Conservation (phyloP, 92 coral and sea anemone species). For the Scolanthus callimorphus region DNA sequence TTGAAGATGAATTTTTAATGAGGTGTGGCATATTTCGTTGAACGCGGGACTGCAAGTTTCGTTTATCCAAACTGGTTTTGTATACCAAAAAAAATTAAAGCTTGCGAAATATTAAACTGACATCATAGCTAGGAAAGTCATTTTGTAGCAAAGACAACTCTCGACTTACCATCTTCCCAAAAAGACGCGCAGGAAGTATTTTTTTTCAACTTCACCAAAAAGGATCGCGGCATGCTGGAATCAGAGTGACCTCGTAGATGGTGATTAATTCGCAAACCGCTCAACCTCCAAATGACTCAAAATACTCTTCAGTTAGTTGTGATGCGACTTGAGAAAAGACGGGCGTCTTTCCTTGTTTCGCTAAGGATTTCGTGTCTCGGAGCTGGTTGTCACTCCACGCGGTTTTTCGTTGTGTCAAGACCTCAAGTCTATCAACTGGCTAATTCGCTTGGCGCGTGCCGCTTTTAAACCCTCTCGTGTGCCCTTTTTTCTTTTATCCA, state of each 20-base stretch:
- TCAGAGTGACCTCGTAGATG: slow-evolving; percentile 21
- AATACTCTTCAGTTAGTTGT: slow-evolving; percentile 1
- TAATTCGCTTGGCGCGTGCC: slow-evolving; percentile 99
- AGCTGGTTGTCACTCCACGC: background rate
- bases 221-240: slow-evolving; percentile 91
- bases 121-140: background rate
- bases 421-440: slow-evolving; percentile 71
- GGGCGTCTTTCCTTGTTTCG: background rate
- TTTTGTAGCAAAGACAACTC: background rate
- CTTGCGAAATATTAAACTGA: background rate
- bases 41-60: slow-evolving; percentile 41
- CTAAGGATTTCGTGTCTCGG: background rate
- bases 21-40: slow-evolving; percentile 64
- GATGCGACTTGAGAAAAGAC: background rate
- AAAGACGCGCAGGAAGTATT: slow-evolving; percentile 36
- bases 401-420: background rate
- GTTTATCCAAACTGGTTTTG: slow-evolving; percentile 28
- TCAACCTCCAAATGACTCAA: slow-evolving; percentile 27
- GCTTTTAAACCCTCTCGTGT: slow-evolving; percentile 89
- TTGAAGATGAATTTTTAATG: slow-evolving; percentile 80
- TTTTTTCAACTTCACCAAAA: slow-evolving; percentile 94
- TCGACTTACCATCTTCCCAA: slow-evolving; percentile 78
- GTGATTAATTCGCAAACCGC: slow-evolving; percentile 7
- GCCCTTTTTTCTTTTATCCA: slow-evolving; percentile 95
- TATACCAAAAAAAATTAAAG: background rate